phyloP scores from a whole-genome alignment of 2,888 invertebrate genomes.

The Epirrita christyi region DNA sequence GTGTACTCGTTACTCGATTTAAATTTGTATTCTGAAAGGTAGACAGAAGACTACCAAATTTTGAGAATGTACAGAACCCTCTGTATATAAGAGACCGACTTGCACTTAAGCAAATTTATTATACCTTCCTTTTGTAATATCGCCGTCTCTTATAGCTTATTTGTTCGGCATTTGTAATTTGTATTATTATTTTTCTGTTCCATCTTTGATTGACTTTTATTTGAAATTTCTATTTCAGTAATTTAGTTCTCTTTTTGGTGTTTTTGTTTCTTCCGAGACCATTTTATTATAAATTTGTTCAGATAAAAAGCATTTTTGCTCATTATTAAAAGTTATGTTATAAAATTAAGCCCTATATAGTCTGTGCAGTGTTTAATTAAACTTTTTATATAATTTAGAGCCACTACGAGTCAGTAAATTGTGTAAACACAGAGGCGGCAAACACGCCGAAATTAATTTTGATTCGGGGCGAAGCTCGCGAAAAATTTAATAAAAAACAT shows the following conservation, averaged over 20 bases:
- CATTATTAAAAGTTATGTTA: conserved; percentile 31
- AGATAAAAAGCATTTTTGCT: conserved; percentile 20
- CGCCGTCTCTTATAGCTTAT: conserved; percentile 37
- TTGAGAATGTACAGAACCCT: too few species aligned
- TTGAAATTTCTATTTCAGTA: conserved; percentile 20
- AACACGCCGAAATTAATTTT: conserved; percentile 65
- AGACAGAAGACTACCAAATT: too few species aligned
- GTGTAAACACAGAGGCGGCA: conserved; percentile 39
- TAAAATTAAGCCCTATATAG: conserved; percentile 32
- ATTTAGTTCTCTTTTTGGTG: too few species aligned
- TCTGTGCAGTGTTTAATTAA: conserved; percentile 46
- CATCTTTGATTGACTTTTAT: conserved; percentile 34
- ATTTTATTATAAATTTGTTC: conserved; percentile 6
- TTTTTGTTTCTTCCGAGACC: not conserved
- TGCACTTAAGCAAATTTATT: too few species aligned
- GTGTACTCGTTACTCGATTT: too few species aligned
- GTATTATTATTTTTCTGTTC: conserved; percentile 34
- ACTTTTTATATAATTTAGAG: conserved; percentile 48
- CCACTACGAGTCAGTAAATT: conserved; percentile 42
- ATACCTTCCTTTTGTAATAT: conserved; percentile 41
- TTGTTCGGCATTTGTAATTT: conserved; percentile 40
- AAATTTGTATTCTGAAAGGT: too few species aligned
- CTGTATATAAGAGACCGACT: too few species aligned
- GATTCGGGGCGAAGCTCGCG: conserved; percentile 53
- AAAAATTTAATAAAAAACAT: conserved; percentile 73